Base-by-base conservation (phyloP, 2,888 invertebrate genomes). In the Euplexia lucipara region DNA sequence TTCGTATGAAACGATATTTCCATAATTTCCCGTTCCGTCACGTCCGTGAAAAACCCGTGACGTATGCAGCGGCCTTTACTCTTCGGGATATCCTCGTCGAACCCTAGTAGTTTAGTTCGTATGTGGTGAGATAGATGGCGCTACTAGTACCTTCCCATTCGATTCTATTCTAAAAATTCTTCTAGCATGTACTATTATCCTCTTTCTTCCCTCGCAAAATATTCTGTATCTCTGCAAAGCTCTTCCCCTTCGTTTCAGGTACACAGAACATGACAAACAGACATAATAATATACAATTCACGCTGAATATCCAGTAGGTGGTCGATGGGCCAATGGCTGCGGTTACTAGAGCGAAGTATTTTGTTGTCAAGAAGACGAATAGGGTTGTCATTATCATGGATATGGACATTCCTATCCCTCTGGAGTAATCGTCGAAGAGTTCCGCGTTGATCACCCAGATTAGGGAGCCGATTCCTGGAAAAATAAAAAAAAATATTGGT, bases 181-280 rank as follows among this genome's bases (percentile, higher is more conserved):
- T 7, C 26, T 63, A 71, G 26, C 64, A 71, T 3, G 26, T 42
- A 47, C 5, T 14, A 4, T 20, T 37, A 6, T 48, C 52, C 22
- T 22, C 32, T 1, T n/a, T 58, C 8, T 62, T 59, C 16, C 44
- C 34, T 8, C 69, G 47, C 22, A 75, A 68, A 44, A 59, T 48
- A 14, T 67, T 53, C 20, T 93, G 92, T 8, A 93, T 92, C 62
- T 93, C 91, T 7, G 74, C 69, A 42, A 92, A 90, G 9, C 83
- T 83, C 52, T 87, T 92, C 0, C 91, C 91, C 35, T 91, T 93
- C 0, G 92, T 93, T 63, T 93, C 93, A 0, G 93, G 92, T 0
- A 93, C 49, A 63, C 82, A 90, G 8, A 89, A 75, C 12, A 81
- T 47, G 2, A 92, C 76, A 26, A 91, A 87, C 0, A 83, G 4